Evolutionary conservation across 2,888 invertebrate species (phyloP), one percentile per base, ranked within the genome.

Genomic region (Rhagonycha lutea): DNA sequence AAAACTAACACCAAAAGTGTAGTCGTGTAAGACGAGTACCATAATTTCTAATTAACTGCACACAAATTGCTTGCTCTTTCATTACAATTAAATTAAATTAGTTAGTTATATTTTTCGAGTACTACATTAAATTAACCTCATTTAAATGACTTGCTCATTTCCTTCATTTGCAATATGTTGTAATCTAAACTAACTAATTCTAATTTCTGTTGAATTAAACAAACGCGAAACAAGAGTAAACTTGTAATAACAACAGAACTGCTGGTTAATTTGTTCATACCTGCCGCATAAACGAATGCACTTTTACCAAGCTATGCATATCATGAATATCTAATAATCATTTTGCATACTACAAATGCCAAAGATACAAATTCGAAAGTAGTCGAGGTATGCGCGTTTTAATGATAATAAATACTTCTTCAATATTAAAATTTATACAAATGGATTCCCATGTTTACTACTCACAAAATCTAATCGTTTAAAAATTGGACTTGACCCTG

Each of bases 51-150:
- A 47, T 47, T 47, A 47, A n/a, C 32, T 12, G 24, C 63, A 24
- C 63, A 63, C 63, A 63, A 63, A 63, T 63, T 63, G 63, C 63
- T 63, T 63, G 24, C 63, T 63, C 63, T 63, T 63, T 63, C 63
- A 23, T 63, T 63, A 63, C 63, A 63, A 63, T 63, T 63, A 63
- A 63, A 63, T 63, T 63, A 24, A 70, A 70, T 62, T 70, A 63
- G 23, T 23, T 14, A 63, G 69, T 63, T 69, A 61, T 73, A 69
- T 65, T 69, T 74, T 71, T 63, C 63, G 71, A 75, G 69, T 70
- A 68, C 71, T 70, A 68, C 71, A 72, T 61, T 68, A 74, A 75
- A 72, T 75, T 75, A 71, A 72, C 75, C 75, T 75, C 75, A 69
- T 75, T 75, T 72, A 75, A 72, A 75, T 72, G 71, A 63, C 69